phyloP scores from a whole-genome alignment of 2,113 vertebrate genomes.

The Rattus rattus region DNA sequence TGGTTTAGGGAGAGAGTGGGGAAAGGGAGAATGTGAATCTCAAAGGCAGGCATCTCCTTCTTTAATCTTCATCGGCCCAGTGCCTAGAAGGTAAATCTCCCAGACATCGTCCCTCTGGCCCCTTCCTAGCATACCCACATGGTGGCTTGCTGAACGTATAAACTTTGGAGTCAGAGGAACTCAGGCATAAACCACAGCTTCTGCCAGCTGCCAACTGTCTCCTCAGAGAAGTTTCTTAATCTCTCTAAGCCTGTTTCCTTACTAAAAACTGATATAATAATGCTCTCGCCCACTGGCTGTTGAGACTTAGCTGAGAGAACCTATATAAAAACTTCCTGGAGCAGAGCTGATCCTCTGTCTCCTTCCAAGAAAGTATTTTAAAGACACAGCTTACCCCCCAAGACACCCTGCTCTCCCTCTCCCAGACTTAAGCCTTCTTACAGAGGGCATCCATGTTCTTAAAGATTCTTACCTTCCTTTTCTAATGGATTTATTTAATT shows the following conservation, averaged over 20 bases:
- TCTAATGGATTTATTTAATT: constrained; percentile 68
- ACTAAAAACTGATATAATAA: constrained; percentile 13
- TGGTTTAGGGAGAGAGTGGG: neutral
- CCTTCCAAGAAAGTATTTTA: constrained; percentile 44
- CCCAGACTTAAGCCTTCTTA: neutral
- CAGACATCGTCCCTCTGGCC: neutral
- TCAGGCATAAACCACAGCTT: neutral
- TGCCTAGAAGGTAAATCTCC: neutral
- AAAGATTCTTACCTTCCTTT: constrained; percentile 55
- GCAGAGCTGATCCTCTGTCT: neutral
- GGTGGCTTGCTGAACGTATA: neutral
- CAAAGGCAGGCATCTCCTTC: neutral
- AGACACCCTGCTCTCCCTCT: neutral
- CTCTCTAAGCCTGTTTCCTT: neutral
- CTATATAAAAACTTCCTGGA: neutral
- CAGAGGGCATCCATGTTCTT: neutral
- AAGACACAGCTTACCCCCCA: neutral
- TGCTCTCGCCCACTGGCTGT: neutral
- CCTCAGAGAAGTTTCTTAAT: constrained; percentile 24
- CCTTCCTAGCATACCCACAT: neutral
- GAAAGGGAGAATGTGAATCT: neutral
- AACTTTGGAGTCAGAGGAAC: neutral
- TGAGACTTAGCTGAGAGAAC: constrained; percentile 6
- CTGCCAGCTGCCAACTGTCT: neutral
- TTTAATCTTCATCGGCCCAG: neutral